Base-by-base conservation (phyloP, 2,797 vertebrate species). In the Muscicapa striata region DNA sequence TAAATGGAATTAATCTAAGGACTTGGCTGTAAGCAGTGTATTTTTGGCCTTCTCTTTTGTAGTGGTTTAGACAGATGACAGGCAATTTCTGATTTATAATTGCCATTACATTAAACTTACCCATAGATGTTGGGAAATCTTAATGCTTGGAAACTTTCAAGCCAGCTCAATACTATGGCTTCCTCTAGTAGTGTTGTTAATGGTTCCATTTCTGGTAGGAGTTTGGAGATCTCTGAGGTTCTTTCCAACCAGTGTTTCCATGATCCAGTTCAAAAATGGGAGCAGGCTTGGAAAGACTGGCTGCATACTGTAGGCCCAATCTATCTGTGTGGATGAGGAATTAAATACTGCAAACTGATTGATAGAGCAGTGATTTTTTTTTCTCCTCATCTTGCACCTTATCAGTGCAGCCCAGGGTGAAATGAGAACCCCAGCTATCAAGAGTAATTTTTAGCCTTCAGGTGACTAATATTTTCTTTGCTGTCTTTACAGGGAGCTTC, bases 401-500 rank as follows among this genome's bases (percentile, higher is more conserved):
- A 20, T 30, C 3, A 0, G 19, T 59, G 3, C 23, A 75, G 38
- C n/a, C 20, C 5, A 29, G 66, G 46, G 4, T 62, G 46, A 85
- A 76, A 57, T 4, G 22, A 63, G 72, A 51, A 34, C 32, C 12
- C 2, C 18, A 23, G 45, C 18, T 49, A 58, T 43, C 14, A 13
- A 62, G 73, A 75, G 22, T 24, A 13, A 8, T 23, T 59, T 76
- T 41, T 54, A 67, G 32, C 61, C 23, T 41, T 72, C 3, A 0
- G 0, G 1, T 61, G 57, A 58, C 48, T 16, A 46, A 43, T 90
- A 1, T 67, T 69, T 79, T 87, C 81, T 90, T 59, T 86, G 22
- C 80, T 93, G 17, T 96, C 41, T 88, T 94, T 68, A 38, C 95
- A 99, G 99, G 98, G 46, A 98, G 98, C 93, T 98, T 95, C 43